Evolutionary conservation across 2,113 vertebrate genomes (phyloP).

Genomic region (Bufo bufo): DNA sequence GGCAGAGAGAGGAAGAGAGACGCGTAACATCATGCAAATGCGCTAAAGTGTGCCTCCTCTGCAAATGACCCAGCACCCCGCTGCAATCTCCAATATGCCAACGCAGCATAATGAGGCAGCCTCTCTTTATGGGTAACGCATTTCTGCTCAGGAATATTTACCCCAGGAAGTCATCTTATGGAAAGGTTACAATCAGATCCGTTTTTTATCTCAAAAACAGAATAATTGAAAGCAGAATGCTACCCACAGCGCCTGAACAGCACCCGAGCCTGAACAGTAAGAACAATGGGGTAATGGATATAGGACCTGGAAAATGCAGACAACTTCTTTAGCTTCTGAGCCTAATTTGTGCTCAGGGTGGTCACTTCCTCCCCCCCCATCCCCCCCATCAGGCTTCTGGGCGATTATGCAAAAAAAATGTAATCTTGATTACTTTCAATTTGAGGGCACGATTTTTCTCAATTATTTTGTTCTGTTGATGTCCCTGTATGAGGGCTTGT

Average conservation of each 20-base stretch:
- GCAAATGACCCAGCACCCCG: constrained; percentile 4
- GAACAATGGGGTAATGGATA: not conserved
- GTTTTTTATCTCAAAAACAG: not conserved
- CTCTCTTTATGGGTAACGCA: not conserved
- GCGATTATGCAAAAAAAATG: no score
- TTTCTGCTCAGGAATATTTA: not conserved
- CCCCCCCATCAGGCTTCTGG: no score
- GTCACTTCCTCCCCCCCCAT: no score
- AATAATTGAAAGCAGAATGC: not conserved
- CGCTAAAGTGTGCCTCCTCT: constrained; percentile 5
- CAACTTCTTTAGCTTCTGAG: no score
- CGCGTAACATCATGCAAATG: not conserved
- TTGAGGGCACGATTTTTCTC: no score
- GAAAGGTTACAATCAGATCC: not conserved
- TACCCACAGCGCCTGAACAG: not conserved
- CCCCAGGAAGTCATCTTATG: not conserved
- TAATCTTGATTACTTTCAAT: no score
- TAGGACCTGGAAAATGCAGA: not conserved
- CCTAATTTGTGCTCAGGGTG: no score
- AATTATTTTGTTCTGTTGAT: no score
- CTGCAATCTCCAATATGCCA: not conserved
- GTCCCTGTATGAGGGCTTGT: no score
- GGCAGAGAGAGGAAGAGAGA: constrained; percentile 9
- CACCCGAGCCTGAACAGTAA: not conserved
- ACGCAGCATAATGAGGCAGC: constrained; percentile 8